phyloP scores from a whole-genome alignment of 2,888 invertebrate species.

The Toxonevra muliebris region DNA sequence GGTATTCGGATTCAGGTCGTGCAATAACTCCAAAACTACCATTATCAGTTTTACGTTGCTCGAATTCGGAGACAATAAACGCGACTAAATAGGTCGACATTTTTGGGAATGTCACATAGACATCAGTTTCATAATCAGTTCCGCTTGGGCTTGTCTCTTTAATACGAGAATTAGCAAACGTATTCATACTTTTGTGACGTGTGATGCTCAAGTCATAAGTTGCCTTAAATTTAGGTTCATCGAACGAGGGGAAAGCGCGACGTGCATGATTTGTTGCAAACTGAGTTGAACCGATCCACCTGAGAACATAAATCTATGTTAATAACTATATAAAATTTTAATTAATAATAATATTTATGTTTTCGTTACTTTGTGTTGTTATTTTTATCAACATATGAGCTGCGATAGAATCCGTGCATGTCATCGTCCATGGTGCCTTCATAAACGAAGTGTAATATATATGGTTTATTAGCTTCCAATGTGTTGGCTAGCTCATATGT shows the following conservation, averaged over 20 bases:
- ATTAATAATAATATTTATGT: slow-evolving; percentile 2
- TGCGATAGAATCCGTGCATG: slow-evolving; percentile 68
- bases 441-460: slow-evolving; percentile 66
- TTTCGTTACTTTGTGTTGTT: slow-evolving; percentile 54
- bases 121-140: slow-evolving; percentile 48
- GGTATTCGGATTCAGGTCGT: slow-evolving; percentile 72
- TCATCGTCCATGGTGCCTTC: slow-evolving; percentile 67
- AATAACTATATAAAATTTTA: neutral
- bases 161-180: slow-evolving; percentile 52
- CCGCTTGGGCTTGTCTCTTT: slow-evolving; percentile 24
- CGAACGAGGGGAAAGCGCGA: slow-evolving; percentile 81
- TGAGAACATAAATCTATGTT: slow-evolving; percentile 42
- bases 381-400: slow-evolving; percentile 60
- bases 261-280: slow-evolving; percentile 76
- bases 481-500: slow-evolving; percentile 60
- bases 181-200: slow-evolving; percentile 54
- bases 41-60: slow-evolving; percentile 41
- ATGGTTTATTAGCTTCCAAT: slow-evolving; percentile 57
- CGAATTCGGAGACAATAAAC: slow-evolving; percentile 75
- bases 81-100: slow-evolving; percentile 87
- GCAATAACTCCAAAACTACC: slow-evolving; percentile 70
- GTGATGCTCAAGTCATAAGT: slow-evolving; percentile 68
- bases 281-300: slow-evolving; percentile 74
- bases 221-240: slow-evolving; percentile 78
- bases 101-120: slow-evolving; percentile 64